Evolutionary conservation across 2,113 vertebrate species (phyloP).

Genomic region (Scomber scombrus): DNA sequence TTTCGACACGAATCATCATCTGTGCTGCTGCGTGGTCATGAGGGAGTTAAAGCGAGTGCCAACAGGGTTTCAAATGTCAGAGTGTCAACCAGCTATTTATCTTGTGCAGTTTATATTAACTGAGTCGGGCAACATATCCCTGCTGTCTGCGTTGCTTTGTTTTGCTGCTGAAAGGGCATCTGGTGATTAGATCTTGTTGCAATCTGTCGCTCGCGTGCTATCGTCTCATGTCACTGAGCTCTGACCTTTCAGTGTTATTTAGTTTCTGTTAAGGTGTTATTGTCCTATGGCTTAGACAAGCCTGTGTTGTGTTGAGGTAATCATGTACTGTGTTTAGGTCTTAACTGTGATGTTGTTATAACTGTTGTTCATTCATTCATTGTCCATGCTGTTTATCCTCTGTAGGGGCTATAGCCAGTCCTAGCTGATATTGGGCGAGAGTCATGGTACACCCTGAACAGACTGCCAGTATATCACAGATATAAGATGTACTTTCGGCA

Average conservation of each 20-base stretch:
- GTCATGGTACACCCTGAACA: too few relatives aligned
- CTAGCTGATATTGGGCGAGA: neutral
- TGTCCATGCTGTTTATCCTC: neutral
- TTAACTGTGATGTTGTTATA: neutral
- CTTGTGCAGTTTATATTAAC: slow-evolving; percentile 23
- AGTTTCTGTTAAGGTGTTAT: slow-evolving; percentile 23
- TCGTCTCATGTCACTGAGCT: slow-evolving; percentile 14
- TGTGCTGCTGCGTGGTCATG: neutral
- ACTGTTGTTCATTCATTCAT: neutral
- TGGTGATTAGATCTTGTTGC: slow-evolving; percentile 48
- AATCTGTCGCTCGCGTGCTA: slow-evolving; percentile 18
- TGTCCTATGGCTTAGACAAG: neutral
- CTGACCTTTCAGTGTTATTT: slow-evolving; percentile 65
- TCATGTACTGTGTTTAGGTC: neutral
- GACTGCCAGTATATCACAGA: too few relatives aligned
- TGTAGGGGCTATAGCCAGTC: neutral
- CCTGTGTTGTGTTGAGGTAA: neutral
- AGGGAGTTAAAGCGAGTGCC: neutral
- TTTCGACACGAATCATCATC: neutral
- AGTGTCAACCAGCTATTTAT: slow-evolving; percentile 38
- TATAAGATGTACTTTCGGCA: too few relatives aligned
- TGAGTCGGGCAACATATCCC: slow-evolving; percentile 15
- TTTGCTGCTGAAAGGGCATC: slow-evolving; percentile 65
- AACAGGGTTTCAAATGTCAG: slow-evolving; percentile 19
- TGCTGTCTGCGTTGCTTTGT: slow-evolving; percentile 18